These are phyloP conservation scores for Zaprionus tsacasi DNA, from an alignment of 1,140 invertebrate species.

Conservation along the genomic window DNA sequence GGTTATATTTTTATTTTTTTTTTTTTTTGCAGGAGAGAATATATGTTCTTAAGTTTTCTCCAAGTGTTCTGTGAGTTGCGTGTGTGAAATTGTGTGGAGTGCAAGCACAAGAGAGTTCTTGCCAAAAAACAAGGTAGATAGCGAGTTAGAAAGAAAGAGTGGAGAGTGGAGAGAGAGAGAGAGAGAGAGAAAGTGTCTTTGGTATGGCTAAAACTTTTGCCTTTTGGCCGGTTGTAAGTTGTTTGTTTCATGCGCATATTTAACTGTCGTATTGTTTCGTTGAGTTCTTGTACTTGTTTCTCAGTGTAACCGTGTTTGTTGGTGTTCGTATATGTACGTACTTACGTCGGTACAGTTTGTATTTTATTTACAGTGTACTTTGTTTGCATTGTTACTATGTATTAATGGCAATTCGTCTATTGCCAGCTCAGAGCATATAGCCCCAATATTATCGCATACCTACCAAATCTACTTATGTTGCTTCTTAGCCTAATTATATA, in stretches of 20 bases:
- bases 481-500: constrained; percentile 31
- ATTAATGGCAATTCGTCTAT: constrained; percentile 19
- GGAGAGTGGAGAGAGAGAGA: constrained; percentile 28
- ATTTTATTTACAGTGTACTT: constrained; percentile 69
- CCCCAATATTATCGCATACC: constrained; percentile 31
- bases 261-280: constrained; percentile 39
- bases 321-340: constrained; percentile 59
- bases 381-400: constrained; percentile 11
- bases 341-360: constrained; percentile 73
- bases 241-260: constrained; percentile 49
- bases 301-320: constrained; percentile 10
- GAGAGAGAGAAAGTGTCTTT: constrained; percentile 31
- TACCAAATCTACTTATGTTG: constrained; percentile 40
- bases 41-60: constrained; percentile 49
- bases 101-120: constrained; percentile 74
- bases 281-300: constrained; percentile 43
- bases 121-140: constrained; percentile 48
- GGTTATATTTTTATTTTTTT: constrained; percentile 30
- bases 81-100: constrained; percentile 45
- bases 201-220: constrained; percentile 30
- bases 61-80: constrained; percentile 29
- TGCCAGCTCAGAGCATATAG: constrained; percentile 23
- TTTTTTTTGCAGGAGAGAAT: constrained; percentile 43
- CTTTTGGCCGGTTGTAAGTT: constrained; percentile 23
- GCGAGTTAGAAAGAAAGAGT: constrained; percentile 21